Percentiles rank a stretch among this genome's conserved stretches.
Evolutionary conservation across 2,888 invertebrate genomes (phyloP).

Genomic region (Heliconius sara): DNA sequence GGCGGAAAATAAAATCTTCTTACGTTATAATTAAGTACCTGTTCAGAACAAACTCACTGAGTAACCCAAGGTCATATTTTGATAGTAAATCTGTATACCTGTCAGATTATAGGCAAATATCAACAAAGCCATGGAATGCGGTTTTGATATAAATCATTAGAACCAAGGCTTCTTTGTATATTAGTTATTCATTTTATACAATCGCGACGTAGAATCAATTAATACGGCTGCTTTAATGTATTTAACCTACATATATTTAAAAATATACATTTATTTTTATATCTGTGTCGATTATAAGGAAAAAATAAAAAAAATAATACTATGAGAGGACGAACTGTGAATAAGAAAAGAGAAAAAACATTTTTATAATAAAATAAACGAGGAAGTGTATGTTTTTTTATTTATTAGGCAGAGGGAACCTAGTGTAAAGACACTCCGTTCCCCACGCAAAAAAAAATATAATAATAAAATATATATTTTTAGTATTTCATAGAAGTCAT

Average conservation of each 20-base stretch:
- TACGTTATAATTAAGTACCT: slow-evolving; percentile 32
- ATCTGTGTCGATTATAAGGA: not conserved
- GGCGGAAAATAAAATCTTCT: slow-evolving; percentile 25
- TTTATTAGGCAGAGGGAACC: not conserved
- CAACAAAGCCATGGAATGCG: slow-evolving; percentile 46
- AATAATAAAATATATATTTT: no score
- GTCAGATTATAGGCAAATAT: slow-evolving; percentile 39
- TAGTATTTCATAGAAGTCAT: no score
- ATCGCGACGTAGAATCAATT: slow-evolving; percentile 34
- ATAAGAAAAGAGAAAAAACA: not conserved
- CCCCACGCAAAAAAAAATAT: no score
- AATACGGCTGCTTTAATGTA: slow-evolving; percentile 11
- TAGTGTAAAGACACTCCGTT: no score
- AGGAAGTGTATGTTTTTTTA: not conserved
- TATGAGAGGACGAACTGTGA: not conserved
- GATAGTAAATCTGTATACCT: slow-evolving; percentile 39
- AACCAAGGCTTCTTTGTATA: slow-evolving; percentile 56
- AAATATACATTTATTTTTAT: not conserved
- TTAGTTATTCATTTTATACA: slow-evolving; percentile 57
- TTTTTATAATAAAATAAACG: not conserved
- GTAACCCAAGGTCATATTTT: slow-evolving; percentile 34
- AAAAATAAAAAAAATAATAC: not conserved
- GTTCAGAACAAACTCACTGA: slow-evolving; percentile 21
- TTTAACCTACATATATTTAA: not conserved
- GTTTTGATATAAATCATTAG: slow-evolving; percentile 56